Conservation (phyloP, 2,113 vertebrate genomes). For the Leiothrix lutea region DNA sequence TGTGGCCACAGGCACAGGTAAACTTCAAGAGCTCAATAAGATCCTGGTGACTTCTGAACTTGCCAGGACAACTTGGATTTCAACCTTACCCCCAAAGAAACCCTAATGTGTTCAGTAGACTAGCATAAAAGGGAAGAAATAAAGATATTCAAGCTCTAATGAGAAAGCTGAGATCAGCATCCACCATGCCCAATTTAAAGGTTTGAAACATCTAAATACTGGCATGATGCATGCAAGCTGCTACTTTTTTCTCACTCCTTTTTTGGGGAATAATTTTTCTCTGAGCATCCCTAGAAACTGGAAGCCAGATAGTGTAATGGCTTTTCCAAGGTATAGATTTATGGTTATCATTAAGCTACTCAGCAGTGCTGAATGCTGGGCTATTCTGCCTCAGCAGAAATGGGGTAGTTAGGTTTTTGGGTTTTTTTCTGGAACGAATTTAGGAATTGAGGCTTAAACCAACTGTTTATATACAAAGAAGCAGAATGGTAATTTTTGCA, state of each 20-base stretch:
- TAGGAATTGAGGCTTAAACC: background rate
- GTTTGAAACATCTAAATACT: background rate
- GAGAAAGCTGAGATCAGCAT: background rate
- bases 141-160: background rate
- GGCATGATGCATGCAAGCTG: background rate
- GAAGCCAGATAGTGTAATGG: background rate
- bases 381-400: background rate
- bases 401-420: background rate
- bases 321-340: background rate
- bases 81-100: background rate
- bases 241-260: background rate
- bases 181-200: background rate
- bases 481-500: background rate
- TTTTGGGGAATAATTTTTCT: background rate
- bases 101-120: background rate
- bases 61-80: background rate
- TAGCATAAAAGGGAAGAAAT: background rate
- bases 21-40: background rate
- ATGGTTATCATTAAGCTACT: background rate
- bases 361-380: background rate
- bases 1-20: accelerated
- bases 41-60: background rate
- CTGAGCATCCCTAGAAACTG: background rate
- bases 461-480: background rate
- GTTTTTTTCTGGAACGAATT: background rate